These are phyloP conservation scores for Nephrocerus scutellatus DNA, from an alignment of 2,888 invertebrate genomes.

Conservation along the genomic window DNA sequence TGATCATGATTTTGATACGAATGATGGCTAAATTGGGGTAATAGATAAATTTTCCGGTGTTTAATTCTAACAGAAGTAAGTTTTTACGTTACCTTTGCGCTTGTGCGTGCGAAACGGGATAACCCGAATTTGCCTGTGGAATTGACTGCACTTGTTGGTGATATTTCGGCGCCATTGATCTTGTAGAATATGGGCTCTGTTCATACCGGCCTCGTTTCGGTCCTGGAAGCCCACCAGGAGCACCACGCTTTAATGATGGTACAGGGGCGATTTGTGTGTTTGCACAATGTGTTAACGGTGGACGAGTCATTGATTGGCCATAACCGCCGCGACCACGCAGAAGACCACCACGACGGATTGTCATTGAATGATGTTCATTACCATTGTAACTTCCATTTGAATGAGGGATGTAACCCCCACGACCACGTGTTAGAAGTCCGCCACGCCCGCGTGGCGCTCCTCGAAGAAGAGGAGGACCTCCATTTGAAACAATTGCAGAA, in stretches of 20 bases:
- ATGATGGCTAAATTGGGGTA: conserved; percentile 41
- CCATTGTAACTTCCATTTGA: conserved; percentile 33
- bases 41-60: not conserved
- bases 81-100: conserved; percentile 32
- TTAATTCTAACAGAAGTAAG: not conserved
- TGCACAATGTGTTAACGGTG: conserved; percentile 42
- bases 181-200: conserved; percentile 41
- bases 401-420: conserved; percentile 42
- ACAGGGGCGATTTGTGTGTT: conserved; percentile 46
- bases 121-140: conserved; percentile 34
- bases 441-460: conserved; percentile 41
- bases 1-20: conserved; percentile 43
- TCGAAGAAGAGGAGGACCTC: conserved; percentile 23
- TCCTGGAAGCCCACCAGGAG: conserved; percentile 43
- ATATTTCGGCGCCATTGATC: conserved; percentile 45
- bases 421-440: conserved; percentile 34
- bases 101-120: conserved; percentile 16
- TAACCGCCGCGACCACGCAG: conserved; percentile 45
- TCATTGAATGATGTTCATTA: conserved; percentile 35
- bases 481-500: conserved; percentile 16
- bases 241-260: conserved; percentile 45
- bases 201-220: conserved; percentile 47
- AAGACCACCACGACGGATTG: conserved; percentile 38
- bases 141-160: conserved; percentile 38
- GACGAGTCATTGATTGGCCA: conserved; percentile 40